Evolutionary conservation across 2,113 vertebrate species (phyloP), one percentile per base, ranked within the genome.

Genomic region (Neogobius melanostomus): DNA sequence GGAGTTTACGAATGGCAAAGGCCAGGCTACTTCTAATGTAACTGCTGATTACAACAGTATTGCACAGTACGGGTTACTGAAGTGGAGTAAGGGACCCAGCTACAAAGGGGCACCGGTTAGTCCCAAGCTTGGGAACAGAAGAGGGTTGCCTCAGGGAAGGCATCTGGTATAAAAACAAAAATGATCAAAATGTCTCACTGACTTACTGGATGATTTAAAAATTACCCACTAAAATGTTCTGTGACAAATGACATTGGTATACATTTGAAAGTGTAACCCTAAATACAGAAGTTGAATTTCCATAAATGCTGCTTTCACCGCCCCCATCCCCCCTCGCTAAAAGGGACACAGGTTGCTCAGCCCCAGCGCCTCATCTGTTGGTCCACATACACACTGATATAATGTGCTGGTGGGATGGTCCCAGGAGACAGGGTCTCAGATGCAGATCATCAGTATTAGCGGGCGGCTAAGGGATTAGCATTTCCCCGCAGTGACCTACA

Each of bases 381-480:
- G 80, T 68, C 77, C 59, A 69, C 72, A 71, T 45, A 73, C 68
- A 47, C 8, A 59, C 75, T 62, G 63, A 64, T 42, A 54, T 36
- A 72, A 66, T 48, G 44, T 64, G 42, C 11, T 63, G 53, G 66
- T 65, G 60, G 57, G 71, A 66, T 64, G 45, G 48, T 84, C 91
- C 87, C 88, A 66, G 43, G 90, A 88, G 90, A 92, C n/a, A 76
- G 87, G 90, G 92, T 87, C 89, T 92, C 92, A 93, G 91, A 93
- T 93, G 92, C 89, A 91, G 89, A 93, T 93, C 86, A 91, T 91
- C 87, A 82, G 87, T 87, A 91, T 92, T 93, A 92, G 90, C 70
- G 76, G 85, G 85, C 83, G 68, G 85, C 81, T 76, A 77, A 90
- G 85, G 90, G 89, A 91, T 92, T 92, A 93, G 91, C 87, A 83